phyloP scores from a whole-genome alignment of 2,888 invertebrate genomes.

The Bugulina stolonifera region DNA sequence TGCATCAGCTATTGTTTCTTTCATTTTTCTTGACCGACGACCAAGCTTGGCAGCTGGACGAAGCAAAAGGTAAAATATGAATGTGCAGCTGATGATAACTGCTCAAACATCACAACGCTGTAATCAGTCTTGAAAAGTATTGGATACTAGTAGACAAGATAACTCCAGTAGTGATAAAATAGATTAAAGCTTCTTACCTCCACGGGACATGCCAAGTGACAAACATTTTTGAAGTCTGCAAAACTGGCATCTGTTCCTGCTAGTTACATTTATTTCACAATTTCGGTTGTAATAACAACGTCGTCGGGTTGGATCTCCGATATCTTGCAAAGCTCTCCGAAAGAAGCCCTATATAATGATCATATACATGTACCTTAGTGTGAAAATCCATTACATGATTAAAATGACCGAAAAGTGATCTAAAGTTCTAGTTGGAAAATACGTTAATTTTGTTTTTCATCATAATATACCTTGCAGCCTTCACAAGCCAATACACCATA shows the following conservation, averaged over 20 bases:
- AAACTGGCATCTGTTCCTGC: constrained; percentile 46
- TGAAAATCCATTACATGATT: too few species aligned
- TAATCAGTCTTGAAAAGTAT: too few species aligned
- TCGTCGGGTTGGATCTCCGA: constrained; percentile 51
- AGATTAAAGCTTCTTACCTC: too few species aligned
- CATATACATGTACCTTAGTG: too few species aligned
- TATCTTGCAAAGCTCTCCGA: constrained; percentile 50
- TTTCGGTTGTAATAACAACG: constrained; percentile 53
- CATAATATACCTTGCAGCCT: constrained; percentile 51
- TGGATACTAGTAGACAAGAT: too few species aligned
- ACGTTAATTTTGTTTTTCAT: too few species aligned
- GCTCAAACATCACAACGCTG: too few species aligned
- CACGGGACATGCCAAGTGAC: constrained; percentile 48
- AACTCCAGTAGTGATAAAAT: too few species aligned
- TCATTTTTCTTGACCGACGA: constrained; percentile 49
- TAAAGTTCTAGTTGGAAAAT: too few species aligned
- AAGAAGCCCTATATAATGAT: constrained; percentile 49
- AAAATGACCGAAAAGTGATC: too few species aligned
- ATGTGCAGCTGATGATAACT: too few species aligned
- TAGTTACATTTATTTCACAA: constrained; percentile 48
- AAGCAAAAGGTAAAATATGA: too few species aligned
- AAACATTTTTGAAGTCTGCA: constrained; percentile 49
- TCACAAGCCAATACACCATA: constrained; percentile 53
- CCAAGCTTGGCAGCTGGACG: constrained; percentile 53
- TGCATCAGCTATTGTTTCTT: constrained; percentile 45